phyloP scores from a whole-genome alignment of 2,113 vertebrate genomes.

The Colinus virginianus region DNA sequence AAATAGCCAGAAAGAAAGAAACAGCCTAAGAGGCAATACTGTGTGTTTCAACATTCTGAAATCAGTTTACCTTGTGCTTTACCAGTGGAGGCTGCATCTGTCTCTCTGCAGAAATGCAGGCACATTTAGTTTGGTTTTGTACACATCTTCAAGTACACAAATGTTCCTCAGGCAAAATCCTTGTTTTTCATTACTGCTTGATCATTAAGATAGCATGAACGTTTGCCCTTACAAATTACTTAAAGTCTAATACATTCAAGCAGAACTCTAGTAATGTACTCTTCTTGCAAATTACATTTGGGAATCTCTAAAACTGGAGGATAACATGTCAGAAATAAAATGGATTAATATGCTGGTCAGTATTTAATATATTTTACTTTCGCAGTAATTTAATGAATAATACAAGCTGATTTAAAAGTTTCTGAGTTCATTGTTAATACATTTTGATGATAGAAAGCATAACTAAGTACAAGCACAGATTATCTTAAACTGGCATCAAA shows the following conservation, averaged over 20 bases:
- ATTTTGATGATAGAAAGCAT: neutral
- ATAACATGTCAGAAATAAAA: neutral
- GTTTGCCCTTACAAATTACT: neutral
- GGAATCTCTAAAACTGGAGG: neutral
- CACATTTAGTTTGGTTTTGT: neutral
- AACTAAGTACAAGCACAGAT: neutral
- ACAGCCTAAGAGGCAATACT: neutral
- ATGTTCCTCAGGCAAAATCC: constrained; percentile 35
- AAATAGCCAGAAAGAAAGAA: neutral
- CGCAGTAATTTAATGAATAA: neutral
- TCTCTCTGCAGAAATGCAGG: neutral
- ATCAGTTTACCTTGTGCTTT: neutral
- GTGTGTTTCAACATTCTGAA: neutral
- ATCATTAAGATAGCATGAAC: neutral
- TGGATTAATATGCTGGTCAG: neutral
- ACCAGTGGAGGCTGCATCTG: neutral
- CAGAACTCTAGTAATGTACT: neutral
- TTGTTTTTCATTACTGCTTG: constrained; percentile 24
- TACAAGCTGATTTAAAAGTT: neutral
- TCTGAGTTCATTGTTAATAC: neutral
- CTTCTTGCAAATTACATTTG: neutral
- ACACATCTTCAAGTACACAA: neutral
- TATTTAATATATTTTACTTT: neutral
- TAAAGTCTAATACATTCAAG: neutral
- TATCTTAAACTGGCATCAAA: neutral